phyloP scores from a whole-genome alignment of 2,797 vertebrate species.

The Manis crassicaudata region DNA sequence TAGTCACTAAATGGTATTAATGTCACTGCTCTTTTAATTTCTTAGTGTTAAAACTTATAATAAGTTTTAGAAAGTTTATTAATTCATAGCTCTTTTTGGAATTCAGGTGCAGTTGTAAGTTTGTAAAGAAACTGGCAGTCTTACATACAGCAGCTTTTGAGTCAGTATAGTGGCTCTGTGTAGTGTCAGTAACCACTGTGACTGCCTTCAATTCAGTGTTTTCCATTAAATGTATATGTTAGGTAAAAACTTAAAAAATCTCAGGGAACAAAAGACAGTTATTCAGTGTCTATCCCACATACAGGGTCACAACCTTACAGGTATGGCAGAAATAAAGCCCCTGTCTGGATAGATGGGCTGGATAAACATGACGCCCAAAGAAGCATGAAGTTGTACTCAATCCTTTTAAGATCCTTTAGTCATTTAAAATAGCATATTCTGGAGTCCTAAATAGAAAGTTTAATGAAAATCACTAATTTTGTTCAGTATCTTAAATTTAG shows the following conservation, averaged over 20 bases:
- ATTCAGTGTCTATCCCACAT: background rate
- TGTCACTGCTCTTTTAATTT: background rate
- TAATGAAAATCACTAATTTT: background rate
- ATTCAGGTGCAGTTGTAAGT: background rate
- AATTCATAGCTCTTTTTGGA: background rate
- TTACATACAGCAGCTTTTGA: background rate
- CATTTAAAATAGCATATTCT: background rate
- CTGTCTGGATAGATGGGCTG: background rate
- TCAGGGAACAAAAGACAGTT: background rate
- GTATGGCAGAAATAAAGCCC: slow-evolving; percentile 20
- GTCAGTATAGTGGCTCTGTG: background rate
- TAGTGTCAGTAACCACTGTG: background rate
- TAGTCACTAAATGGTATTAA: background rate
- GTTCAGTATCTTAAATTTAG: background rate
- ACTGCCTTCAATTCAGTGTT: background rate
- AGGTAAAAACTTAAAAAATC: background rate
- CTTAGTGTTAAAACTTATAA: background rate
- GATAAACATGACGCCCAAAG: background rate
- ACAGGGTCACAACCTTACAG: background rate
- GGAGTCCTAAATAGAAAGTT: background rate
- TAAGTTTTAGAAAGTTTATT: background rate
- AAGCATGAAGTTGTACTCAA: background rate
- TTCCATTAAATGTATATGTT: background rate
- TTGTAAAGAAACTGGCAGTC: background rate
- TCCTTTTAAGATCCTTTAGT: background rate